A percentile compares a stretch with the other conserved stretches of the same genome.
phyloP scores from a whole-genome alignment of 2,797 vertebrate species.

The Vultur gryphus region DNA sequence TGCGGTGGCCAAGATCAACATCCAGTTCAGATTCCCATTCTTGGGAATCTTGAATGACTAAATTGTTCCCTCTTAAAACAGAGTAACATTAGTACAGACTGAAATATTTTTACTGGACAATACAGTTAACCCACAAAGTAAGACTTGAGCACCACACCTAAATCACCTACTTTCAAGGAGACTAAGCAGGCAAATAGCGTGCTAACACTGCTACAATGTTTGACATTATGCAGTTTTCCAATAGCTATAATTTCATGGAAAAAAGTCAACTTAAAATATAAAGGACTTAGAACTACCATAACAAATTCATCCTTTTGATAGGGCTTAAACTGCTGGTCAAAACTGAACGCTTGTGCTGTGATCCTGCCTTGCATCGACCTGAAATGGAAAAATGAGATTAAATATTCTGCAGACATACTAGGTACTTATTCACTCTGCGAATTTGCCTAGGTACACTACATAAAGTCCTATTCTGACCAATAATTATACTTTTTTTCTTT shows the following conservation, averaged over 20 bases:
- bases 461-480: background rate
- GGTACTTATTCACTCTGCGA: background rate
- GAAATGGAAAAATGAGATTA: background rate
- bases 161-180: background rate
- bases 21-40: background rate
- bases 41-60: background rate
- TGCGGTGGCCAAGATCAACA: background rate
- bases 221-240: background rate
- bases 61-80: background rate
- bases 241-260: background rate
- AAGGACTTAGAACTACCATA: conserved; percentile 69
- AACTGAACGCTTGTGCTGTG: conserved; percentile 80
- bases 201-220: background rate
- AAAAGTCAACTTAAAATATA: background rate
- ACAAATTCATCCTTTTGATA: conserved; percentile 82
- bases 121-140: background rate
- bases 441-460: background rate
- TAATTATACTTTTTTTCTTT: background rate
- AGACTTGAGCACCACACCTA: background rate
- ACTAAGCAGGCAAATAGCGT: background rate
- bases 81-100: background rate
- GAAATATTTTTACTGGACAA: conserved; percentile 22
- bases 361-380: conserved; percentile 91
- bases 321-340: conserved; percentile 82
- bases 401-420: background rate